Conservation (phyloP, 2,113 vertebrate genomes). For the Eulacestoma nigropectus region DNA sequence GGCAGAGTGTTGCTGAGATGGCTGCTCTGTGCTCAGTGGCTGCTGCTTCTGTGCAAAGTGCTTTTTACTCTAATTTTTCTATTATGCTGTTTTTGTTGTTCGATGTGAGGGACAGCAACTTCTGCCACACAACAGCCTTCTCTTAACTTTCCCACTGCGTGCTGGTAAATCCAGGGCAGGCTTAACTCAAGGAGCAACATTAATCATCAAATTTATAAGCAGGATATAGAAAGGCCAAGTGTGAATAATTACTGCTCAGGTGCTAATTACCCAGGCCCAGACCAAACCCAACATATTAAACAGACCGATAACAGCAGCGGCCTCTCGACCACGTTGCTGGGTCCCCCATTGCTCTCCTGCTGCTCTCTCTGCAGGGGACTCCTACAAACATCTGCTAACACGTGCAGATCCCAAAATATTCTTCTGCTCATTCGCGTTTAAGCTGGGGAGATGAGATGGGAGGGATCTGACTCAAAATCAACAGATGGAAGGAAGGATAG, state of each 20-base stretch:
- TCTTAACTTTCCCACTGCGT: rapidly evolving
- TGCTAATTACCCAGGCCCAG: slow-evolving; percentile 27
- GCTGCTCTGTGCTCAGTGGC: not conserved
- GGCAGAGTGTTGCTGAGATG: not conserved
- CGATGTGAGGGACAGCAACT: not conserved
- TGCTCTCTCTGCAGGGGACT: not conserved
- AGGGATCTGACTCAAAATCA: not conserved
- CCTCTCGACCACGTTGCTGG: rapidly evolving
- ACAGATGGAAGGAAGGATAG: not conserved
- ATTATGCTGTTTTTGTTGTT: not conserved
- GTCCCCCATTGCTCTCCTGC: not conserved
- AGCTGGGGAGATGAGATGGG: not conserved
- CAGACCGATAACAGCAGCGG: rapidly evolving
- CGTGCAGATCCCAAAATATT: not conserved
- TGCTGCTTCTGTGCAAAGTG: not conserved
- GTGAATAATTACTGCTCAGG: slow-evolving; percentile 23
- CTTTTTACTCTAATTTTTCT: not conserved
- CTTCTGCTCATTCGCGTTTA: rapidly evolving
- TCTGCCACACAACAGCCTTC: not conserved
- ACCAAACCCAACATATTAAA: not conserved
- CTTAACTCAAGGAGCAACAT: not conserved
- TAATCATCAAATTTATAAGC: not conserved
- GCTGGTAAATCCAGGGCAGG: not conserved
- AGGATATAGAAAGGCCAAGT: slow-evolving; percentile 21
- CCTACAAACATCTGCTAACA: not conserved